phyloP scores from a whole-genome alignment of 23 tunicate species.

The Trididemnum miniatum region DNA sequence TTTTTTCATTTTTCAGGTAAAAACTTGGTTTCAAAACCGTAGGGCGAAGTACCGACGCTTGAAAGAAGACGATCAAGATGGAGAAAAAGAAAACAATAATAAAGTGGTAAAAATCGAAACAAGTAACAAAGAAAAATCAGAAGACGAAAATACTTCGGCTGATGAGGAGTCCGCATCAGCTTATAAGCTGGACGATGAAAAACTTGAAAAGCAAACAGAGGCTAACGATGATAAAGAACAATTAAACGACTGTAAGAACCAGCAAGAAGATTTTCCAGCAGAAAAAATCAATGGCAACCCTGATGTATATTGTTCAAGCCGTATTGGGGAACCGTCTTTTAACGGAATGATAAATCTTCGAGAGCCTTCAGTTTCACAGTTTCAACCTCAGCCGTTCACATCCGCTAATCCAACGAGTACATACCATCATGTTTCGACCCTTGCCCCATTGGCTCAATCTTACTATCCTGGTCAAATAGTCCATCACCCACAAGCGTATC shows the following conservation, averaged over 20 bases:
- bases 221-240: not conserved
- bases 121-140: slow-evolving; percentile 17
- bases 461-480: slow-evolving; percentile 32
- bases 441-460: slow-evolving; percentile 23
- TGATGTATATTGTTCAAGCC: slow-evolving; percentile 1
- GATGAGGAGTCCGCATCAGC: slow-evolving; percentile 32
- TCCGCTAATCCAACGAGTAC: not conserved
- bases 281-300: not conserved
- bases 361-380: not conserved
- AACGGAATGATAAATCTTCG: not conserved
- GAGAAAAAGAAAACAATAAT: slow-evolving; percentile 30
- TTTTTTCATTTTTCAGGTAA: slow-evolving; percentile 59
- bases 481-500: slow-evolving; percentile 10
- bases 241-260: not conserved
- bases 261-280: not conserved
- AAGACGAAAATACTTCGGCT: slow-evolving; percentile 40
- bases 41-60: slow-evolving; percentile 93
- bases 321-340: not conserved
- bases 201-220: not conserved
- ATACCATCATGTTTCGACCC: slow-evolving; percentile 1
- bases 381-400: slow-evolving; percentile 4
- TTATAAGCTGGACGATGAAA: not conserved
- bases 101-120: slow-evolving; percentile 17
- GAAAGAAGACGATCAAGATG: slow-evolving; percentile 76
- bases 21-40: slow-evolving; percentile 97